Base-by-base conservation (phyloP, 2,113 vertebrate genomes). In the Madoqua kirkii region DNA sequence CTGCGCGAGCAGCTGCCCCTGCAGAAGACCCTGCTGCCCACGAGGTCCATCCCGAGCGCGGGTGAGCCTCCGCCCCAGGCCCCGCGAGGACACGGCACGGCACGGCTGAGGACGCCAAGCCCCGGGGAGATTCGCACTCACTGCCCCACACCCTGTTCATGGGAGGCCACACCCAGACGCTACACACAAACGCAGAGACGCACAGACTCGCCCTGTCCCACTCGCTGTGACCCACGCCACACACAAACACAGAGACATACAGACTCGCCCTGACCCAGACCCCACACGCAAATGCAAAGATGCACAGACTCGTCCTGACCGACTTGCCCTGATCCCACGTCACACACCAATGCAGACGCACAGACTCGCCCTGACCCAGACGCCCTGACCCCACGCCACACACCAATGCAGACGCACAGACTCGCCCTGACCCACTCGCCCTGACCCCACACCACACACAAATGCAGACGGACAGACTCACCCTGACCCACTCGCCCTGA, bases 1-100 rank as follows among this genome's bases (percentile, higher is more conserved):
- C 52, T 13, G 9, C 82, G 40, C 54, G 55, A 89, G 7, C 83
- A 85, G 15, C 96, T 96, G 79, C 91, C 85, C 33, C 50, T 95
- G 48, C 97, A 98, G 57, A 98, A 87, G 96, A 85, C 1, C 2
- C 14, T 98, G 81, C 88, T 98, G 31, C 98, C 98, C 2, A 96
- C 89, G 0, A 71, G 93, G 64, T 98, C 98, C 95, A 98, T 98
- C 52, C 98, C 1, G 15, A 78, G 16, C 90, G 57, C 84, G 96
- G 97, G 98, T 98, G 76, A 96, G 98, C 93, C 2, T 17, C 15
- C 36, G 27, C 27, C 40, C 36, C 3, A 9, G 11, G 21, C 11
- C 31, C 33, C 40, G 31, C 16, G 1, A 7, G 4, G 6, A 59
- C 2, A 3, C 52, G 36, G 48, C 67, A 57, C 5, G 2, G 54